Percentiles rank a stretch among this genome's conserved stretches.
These are phyloP conservation scores for Pipa parva DNA, from an alignment of 2,113 vertebrate genomes.

Conservation along the genomic window DNA sequence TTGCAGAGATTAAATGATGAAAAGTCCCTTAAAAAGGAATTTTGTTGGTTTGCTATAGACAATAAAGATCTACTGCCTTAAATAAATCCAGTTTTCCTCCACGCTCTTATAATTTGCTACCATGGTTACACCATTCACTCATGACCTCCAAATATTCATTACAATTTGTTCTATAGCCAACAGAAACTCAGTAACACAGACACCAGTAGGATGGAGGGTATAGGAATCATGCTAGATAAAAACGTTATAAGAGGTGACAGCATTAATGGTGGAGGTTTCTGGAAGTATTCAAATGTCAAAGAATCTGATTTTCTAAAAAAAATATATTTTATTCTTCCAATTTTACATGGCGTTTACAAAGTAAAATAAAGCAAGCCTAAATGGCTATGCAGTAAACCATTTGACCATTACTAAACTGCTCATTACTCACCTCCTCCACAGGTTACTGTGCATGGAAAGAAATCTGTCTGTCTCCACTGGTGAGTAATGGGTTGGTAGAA, in stretches of 20 bases:
- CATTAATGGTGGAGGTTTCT: no score
- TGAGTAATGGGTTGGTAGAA: slow-evolving; percentile 82
- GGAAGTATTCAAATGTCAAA: no score
- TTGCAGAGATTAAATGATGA: no score
- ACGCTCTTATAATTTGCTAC: not conserved
- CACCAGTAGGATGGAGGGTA: slow-evolving; percentile 7
- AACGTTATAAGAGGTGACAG: not conserved
- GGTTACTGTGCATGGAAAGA: slow-evolving; percentile 77
- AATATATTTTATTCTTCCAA: not conserved
- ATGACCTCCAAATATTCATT: not conserved
- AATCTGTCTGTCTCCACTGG: slow-evolving; percentile 78
- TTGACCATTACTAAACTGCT: no score
- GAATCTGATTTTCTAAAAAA: no score
- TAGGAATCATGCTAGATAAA: slow-evolving; percentile 14
- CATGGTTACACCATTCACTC: not conserved
- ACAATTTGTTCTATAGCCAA: not conserved
- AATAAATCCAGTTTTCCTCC: no score
- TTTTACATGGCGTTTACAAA: not conserved
- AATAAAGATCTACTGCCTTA: no score
- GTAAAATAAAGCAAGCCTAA: no score
- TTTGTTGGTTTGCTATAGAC: no score
- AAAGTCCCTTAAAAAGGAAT: no score
- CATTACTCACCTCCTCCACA: slow-evolving; percentile 83
- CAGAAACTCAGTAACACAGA: slow-evolving; percentile 8
- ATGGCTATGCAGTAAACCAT: no score